Evolutionary conservation across 2,797 vertebrate species (phyloP).

Genomic region (Acanthurus tractus): DNA sequence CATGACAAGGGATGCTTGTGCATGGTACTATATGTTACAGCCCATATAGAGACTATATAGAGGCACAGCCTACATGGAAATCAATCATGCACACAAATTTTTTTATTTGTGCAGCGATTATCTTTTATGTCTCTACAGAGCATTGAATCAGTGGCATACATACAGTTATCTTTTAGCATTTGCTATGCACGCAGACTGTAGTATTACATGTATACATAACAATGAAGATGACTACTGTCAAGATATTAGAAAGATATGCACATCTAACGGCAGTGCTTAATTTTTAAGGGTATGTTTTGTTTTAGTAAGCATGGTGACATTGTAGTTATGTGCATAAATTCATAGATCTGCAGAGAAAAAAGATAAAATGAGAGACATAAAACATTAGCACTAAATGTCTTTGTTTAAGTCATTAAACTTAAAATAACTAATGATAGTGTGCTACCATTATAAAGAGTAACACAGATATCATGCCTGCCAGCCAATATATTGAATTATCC

Average conservation of each 20-base stretch:
- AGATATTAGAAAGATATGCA: neutral
- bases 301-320: neutral
- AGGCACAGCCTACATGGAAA: slow-evolving; percentile 27
- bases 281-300: neutral
- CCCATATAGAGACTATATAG: slow-evolving; percentile 27
- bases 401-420: neutral
- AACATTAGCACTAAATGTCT: neutral
- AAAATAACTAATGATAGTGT: neutral
- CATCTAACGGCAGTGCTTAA: neutral
- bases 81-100: slow-evolving; percentile 44
- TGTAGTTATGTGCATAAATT: neutral
- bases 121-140: slow-evolving; percentile 38
- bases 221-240: neutral
- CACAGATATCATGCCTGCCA: slow-evolving; percentile 6
- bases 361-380: neutral
- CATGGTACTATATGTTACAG: slow-evolving; percentile 40
- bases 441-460: neutral
- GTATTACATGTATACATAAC: neutral
- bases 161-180: neutral
- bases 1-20: slow-evolving; percentile 37
- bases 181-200: neutral
- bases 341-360: neutral
- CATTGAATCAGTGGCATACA: slow-evolving; percentile 37
- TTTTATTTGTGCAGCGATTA: slow-evolving; percentile 29
- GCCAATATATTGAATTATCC: slow-evolving; percentile 11